phyloP scores from a whole-genome alignment of 2,797 vertebrate species.

The Chanos chanos region DNA sequence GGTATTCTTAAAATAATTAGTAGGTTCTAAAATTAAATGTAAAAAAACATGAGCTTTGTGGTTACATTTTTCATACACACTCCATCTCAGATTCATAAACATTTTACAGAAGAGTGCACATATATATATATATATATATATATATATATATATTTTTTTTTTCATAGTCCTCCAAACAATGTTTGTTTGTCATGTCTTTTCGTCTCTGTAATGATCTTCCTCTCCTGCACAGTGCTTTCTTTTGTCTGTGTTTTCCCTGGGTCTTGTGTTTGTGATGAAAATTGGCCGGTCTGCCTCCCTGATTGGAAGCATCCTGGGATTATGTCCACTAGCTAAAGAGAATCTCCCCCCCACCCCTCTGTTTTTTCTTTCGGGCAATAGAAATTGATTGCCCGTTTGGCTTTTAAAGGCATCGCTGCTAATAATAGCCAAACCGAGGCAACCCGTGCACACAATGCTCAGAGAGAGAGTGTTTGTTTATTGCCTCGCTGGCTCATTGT shows the following conservation, averaged over 20 bases:
- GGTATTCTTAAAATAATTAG: too few species aligned
- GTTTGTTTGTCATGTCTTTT: too few species aligned
- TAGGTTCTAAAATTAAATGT: too few species aligned
- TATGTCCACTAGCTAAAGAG: slow-evolving; percentile 21
- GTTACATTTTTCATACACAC: too few species aligned
- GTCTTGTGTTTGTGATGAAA: slow-evolving; percentile 17
- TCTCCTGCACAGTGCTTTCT: background rate
- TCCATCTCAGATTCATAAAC: too few species aligned
- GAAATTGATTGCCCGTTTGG: slow-evolving; percentile 51
- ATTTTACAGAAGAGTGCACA: too few species aligned
- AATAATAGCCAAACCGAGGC: slow-evolving; percentile 46
- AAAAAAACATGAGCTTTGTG: too few species aligned
- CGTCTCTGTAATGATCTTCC: too few species aligned
- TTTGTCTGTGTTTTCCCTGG: background rate
- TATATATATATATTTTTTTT: too few species aligned
- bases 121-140: too few species aligned
- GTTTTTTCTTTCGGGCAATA: slow-evolving; percentile 38
- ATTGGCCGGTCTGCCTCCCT: slow-evolving; percentile 32
- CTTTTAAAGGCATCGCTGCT: slow-evolving; percentile 41
- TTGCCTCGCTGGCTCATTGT: slow-evolving; percentile 25
- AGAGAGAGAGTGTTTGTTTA: slow-evolving; percentile 47
- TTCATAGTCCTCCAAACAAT: too few species aligned
- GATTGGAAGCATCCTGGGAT: slow-evolving; percentile 28
- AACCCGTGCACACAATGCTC: slow-evolving; percentile 40
- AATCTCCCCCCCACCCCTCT: slow-evolving; percentile 12